Conservation (phyloP, 2,113 vertebrate genomes). For the Crocuta crocuta region DNA sequence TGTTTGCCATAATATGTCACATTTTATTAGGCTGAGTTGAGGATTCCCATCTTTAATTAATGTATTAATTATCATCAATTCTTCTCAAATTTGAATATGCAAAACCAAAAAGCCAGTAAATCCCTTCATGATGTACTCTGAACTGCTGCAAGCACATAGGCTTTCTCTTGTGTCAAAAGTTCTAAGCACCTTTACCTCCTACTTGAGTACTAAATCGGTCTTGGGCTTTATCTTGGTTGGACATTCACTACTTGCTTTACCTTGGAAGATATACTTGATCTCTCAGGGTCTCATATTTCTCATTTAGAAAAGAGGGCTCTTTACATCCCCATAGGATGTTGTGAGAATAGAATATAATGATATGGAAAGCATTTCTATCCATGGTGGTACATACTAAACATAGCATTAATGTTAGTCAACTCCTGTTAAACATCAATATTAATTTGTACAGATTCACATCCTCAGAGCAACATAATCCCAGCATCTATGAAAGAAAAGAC, state of each 20-base stretch:
- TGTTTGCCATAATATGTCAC: constrained; percentile 1
- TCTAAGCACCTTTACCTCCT: rapidly evolving
- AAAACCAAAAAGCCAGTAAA: background rate
- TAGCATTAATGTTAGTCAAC: background rate
- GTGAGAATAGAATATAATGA: background rate
- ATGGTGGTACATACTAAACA: background rate
- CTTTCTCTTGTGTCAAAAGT: background rate
- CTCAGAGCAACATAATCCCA: background rate
- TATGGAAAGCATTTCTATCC: background rate
- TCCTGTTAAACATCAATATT: background rate
- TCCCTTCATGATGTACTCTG: background rate
- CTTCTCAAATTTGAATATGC: constrained; percentile 37
- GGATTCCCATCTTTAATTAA: constrained; percentile 54
- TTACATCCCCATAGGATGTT: background rate
- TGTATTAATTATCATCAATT: constrained; percentile 3
- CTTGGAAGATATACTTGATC: background rate
- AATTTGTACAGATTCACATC: background rate
- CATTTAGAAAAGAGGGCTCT: background rate
- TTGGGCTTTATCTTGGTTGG: background rate
- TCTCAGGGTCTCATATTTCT: background rate
- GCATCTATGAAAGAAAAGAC: background rate
- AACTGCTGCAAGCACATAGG: background rate
- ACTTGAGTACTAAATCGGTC: background rate
- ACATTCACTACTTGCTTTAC: background rate
- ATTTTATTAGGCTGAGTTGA: constrained; percentile 16